phyloP scores from a whole-genome alignment of 2,113 vertebrate species.

The Peromyscus polionotus region DNA sequence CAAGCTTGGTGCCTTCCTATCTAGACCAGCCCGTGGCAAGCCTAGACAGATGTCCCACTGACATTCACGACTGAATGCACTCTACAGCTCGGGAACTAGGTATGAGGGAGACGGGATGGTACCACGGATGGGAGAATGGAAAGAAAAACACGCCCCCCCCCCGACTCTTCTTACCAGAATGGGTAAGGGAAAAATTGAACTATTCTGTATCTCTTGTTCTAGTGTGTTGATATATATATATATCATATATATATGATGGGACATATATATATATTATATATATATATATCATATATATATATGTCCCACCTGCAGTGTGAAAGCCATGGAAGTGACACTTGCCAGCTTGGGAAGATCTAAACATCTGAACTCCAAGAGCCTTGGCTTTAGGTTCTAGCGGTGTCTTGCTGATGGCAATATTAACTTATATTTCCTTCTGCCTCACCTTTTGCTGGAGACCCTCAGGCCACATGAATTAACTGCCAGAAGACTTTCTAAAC shows the following conservation, averaged over 20 bases:
- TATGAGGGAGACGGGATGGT: neutral
- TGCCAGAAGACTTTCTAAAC: neutral
- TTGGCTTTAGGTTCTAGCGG: neutral
- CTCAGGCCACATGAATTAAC: neutral
- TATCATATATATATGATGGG: too few species aligned
- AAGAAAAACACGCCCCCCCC: neutral
- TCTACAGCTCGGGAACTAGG: neutral
- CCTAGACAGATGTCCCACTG: neutral
- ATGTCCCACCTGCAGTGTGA: neutral
- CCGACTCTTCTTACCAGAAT: neutral
- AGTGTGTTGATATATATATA: neutral
- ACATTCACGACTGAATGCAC: neutral
- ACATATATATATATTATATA: too few species aligned
- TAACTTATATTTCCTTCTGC: neutral
- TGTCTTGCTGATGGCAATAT: neutral
- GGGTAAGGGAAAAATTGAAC: neutral
- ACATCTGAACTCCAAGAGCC: neutral
- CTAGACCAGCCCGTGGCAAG: neutral
- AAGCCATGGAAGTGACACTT: too few species aligned
- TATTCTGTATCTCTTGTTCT: neutral
- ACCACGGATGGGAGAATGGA: neutral
- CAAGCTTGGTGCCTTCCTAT: neutral
- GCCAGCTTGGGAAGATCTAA: neutral
- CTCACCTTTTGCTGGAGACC: neutral
- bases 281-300: too few species aligned